Conservation (phyloP, 2,797 vertebrate genomes). For the Luscinia luscinia region DNA sequence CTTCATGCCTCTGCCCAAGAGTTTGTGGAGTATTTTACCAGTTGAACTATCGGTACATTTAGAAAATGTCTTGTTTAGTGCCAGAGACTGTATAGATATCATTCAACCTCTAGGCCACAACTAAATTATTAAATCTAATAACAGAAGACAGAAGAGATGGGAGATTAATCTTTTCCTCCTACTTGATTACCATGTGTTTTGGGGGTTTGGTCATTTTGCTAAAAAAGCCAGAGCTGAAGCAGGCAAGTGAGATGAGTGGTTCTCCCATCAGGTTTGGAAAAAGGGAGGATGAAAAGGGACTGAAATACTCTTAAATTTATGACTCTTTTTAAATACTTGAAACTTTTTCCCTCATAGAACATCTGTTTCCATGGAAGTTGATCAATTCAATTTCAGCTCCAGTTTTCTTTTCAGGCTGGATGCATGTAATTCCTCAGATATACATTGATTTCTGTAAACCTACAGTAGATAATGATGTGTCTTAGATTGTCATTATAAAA, state of each 20-base stretch:
- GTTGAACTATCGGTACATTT: not conserved
- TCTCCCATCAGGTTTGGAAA: not conserved
- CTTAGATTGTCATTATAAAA: slow-evolving; percentile 8
- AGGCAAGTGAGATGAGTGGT: not conserved
- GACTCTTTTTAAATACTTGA: not conserved
- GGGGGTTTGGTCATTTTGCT: not conserved
- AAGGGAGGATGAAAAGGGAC: not conserved
- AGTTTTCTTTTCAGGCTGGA: not conserved
- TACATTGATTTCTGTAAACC: not conserved
- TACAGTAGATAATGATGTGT: not conserved
- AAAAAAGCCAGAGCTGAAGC: not conserved
- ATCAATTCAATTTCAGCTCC: not conserved
- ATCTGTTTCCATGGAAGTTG: slow-evolving; percentile 34
- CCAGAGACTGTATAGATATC: not conserved
- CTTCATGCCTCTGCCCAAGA: not conserved
- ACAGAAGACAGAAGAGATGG: not conserved
- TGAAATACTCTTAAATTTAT: not conserved
- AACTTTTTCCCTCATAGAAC: not conserved
- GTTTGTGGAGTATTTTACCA: not conserved
- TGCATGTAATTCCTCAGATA: not conserved
- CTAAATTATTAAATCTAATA: not conserved
- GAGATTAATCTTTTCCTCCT: not conserved
- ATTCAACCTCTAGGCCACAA: not conserved
- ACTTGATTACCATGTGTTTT: not conserved
- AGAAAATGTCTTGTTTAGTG: not conserved